Evolutionary conservation across 1,140 invertebrate genomes (phyloP).

Genomic region (Ectropis grisescens): DNA sequence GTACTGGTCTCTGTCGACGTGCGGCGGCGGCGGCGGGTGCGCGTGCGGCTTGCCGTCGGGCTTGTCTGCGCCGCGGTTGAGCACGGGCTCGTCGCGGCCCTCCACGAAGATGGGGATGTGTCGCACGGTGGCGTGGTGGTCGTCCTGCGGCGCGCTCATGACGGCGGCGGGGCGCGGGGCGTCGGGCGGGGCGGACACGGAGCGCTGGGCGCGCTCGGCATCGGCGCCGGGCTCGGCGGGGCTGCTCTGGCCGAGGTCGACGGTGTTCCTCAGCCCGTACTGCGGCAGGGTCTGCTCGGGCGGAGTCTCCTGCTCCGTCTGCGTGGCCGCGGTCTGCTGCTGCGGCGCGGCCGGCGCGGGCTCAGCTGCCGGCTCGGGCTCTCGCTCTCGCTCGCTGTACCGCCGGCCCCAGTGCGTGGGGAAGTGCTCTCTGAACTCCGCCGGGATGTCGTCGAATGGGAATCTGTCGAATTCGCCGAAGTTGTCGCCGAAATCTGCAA

Average conservation of each 20-base stretch:
- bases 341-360: conserved; percentile 27
- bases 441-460: conserved; percentile 72
- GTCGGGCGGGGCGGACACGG: conserved; percentile 78
- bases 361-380: conserved; percentile 21
- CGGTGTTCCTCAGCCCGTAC: conserved; percentile 80
- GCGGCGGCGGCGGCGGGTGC: conserved; percentile 45
- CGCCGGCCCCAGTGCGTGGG: conserved; percentile 67
- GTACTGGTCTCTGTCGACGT: conserved; percentile 55
- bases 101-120: conserved; percentile 92
- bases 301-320: conserved; percentile 47
- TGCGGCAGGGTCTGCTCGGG: conserved; percentile 70
- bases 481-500: conserved; percentile 58
- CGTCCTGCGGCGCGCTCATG: conserved; percentile 22
- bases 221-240: conserved; percentile 68
- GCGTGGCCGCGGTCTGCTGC: conserved; percentile 61
- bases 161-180: conserved; percentile 29
- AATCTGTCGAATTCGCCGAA: conserved; percentile 68
- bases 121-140: conserved; percentile 70
- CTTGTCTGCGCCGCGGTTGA: conserved; percentile 68
- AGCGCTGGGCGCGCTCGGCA: conserved; percentile 73
- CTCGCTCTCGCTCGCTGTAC: conserved; percentile 40
- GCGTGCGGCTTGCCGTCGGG: conserved; percentile 37
- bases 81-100: conserved; percentile 81
- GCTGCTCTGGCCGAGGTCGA: conserved; percentile 81
- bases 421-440: conserved; percentile 73